Percentiles rank a stretch among this genome's conserved stretches.
These are phyloP conservation scores for Eupsilia transversa DNA, from an alignment of 2,888 invertebrate genomes.

Conservation along the genomic window DNA sequence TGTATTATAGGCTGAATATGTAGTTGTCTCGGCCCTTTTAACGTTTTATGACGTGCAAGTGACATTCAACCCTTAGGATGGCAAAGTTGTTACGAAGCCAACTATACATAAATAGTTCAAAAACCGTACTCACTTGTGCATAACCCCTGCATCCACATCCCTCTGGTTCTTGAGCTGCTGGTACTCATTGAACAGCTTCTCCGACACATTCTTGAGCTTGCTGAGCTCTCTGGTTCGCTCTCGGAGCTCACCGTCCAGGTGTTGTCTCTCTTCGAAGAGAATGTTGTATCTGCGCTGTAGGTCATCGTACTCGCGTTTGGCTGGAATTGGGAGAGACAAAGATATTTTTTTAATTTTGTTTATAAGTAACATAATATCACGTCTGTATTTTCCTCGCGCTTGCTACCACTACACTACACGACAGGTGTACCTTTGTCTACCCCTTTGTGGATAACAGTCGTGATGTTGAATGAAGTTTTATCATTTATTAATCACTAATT, in stretches of 20 bases:
- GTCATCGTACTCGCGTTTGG: slow-evolving; percentile 91
- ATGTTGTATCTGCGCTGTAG: slow-evolving; percentile 91
- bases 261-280: slow-evolving; percentile 90
- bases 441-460: neutral
- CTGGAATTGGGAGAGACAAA: slow-evolving; percentile 75
- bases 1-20: neutral
- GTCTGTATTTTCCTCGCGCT: neutral
- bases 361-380: too few species aligned
- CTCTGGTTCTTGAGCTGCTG: slow-evolving; percentile 94
- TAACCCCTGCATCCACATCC: slow-evolving; percentile 93
- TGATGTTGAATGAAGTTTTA: neutral
- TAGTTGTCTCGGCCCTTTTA: neutral
- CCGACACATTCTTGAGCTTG: slow-evolving; percentile 92
- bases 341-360: neutral
- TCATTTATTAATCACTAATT: neutral
- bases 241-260: slow-evolving; percentile 90
- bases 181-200: slow-evolving; percentile 93
- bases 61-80: neutral
- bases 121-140: slow-evolving; percentile 91
- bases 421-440: neutral
- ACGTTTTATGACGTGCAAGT: neutral
- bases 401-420: neutral
- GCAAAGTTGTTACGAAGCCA: neutral
- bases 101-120: too few species aligned
- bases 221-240: slow-evolving; percentile 92